These are phyloP conservation scores for Luehdorfia chinensis DNA, from an alignment of 1,140 invertebrate genomes.

Conservation along the genomic window DNA sequence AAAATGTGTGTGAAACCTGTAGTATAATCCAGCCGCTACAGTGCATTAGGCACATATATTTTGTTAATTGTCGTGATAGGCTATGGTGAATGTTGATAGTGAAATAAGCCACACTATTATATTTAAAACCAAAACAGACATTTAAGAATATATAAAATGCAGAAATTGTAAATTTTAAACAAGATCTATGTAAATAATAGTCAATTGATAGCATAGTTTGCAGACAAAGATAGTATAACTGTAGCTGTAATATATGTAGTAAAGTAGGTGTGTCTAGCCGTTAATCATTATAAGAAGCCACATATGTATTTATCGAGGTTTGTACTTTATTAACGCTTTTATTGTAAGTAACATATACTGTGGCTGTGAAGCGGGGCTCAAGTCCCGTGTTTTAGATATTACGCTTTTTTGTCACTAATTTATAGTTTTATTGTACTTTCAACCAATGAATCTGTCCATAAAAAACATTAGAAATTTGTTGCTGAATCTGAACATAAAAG, in stretches of 20 bases:
- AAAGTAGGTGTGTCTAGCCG: constrained; percentile 42
- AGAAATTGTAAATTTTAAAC: constrained; percentile 1
- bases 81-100: no score
- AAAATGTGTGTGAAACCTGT: no score
- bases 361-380: constrained; percentile 66
- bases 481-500: constrained; percentile 18
- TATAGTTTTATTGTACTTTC: constrained; percentile 36
- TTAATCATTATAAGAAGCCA: constrained; percentile 45
- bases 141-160: constrained; percentile 1
- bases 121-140: neutral
- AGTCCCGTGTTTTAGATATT: constrained; percentile 61
- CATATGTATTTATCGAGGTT: constrained; percentile 41
- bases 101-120: neutral
- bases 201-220: constrained; percentile 42
- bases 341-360: constrained; percentile 80
- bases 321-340: constrained; percentile 66
- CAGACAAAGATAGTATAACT: constrained; percentile 43
- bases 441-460: neutral
- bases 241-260: constrained; percentile 31
- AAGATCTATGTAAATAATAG: constrained; percentile 54
- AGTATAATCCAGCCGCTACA: no score
- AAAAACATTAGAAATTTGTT: constrained; percentile 4
- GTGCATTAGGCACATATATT: no score
- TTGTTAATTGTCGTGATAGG: no score
- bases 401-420: constrained; percentile 70